Evolutionary conservation across 2,113 vertebrate species (phyloP), one percentile per base, ranked within the genome.

Genomic region (Anoplopoma fimbria): DNA sequence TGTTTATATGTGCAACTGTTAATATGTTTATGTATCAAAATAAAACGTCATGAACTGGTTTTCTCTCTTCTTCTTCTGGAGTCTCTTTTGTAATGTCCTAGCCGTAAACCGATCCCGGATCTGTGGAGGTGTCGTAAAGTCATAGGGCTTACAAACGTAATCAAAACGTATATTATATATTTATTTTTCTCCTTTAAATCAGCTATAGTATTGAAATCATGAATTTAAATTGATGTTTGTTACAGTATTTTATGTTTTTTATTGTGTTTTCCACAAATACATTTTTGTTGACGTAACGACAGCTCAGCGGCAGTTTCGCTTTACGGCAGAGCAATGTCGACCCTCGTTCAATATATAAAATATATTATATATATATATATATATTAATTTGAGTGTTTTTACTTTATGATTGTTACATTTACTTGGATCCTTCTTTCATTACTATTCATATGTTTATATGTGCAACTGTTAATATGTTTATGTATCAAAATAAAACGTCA

Each of bases 281-380:
- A 3, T 8, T 29, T n/a, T 15, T 47, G 31, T 3, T 85, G 71
- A 86, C 82, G 88, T 82, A 45, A 91, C 57, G 13, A 68, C 25
- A 49, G 38, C 13, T 1, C 27, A 1, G 1, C 69, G 27, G 42
- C 64, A 1, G 25, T 1, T 0, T 58, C 67, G 19, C 69, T 95
- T 94, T 93, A 89, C 92, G 93, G 88, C 86, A 89, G 73, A 87
- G 84, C 93, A 82, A n/a, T n/a, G n/a, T n/a, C n/a, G n/a, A n/a
- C n/a, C n/a, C n/a, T n/a, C n/a, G n/a, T n/a, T n/a, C n/a, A n/a
- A n/a, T n/a, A n/a, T n/a, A n/a, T n/a, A n/a, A n/a, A n/a, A n/a
- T n/a, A n/a, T n/a, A n/a, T n/a, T n/a, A n/a, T n/a, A n/a, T n/a
- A n/a, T n/a, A n/a, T n/a, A n/a, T n/a, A n/a, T n/a, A n/a, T n/a